Evolutionary conservation across 2,797 vertebrate genomes (phyloP).

Genomic region (Gadopsis bispinosus): DNA sequence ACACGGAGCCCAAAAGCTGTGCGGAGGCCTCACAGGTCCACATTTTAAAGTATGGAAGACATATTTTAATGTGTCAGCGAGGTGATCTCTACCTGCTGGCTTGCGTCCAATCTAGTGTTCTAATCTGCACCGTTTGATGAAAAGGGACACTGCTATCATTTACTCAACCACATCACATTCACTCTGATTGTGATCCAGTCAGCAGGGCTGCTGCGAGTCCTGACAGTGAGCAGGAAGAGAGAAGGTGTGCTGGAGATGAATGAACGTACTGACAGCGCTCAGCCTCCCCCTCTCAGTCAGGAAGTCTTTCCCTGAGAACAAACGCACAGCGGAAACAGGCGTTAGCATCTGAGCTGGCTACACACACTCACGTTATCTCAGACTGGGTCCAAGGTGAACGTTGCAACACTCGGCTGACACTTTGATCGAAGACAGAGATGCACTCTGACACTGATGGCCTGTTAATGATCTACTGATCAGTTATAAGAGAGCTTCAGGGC

Average conservation of each 20-base stretch:
- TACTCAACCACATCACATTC: too few relatives aligned
- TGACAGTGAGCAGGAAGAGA: background rate
- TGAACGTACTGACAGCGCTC: constrained; percentile 89
- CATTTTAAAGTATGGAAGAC: too few relatives aligned
- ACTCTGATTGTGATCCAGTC: background rate
- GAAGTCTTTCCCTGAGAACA: constrained; percentile 89
- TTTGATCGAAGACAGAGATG: constrained; percentile 6
- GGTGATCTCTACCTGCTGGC: too few relatives aligned
- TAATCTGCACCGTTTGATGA: too few relatives aligned
- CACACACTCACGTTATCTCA: background rate
- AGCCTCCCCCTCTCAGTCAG: constrained; percentile 84
- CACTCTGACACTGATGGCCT: background rate
- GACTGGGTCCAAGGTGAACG: constrained; percentile 48
- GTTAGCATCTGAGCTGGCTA: too few relatives aligned
- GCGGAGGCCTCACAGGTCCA: too few relatives aligned
- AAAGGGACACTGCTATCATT: background rate
- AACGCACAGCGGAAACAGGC: background rate
- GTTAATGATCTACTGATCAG: background rate
- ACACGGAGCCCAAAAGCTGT: too few relatives aligned
- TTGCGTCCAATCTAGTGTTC: too few relatives aligned
- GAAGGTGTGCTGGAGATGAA: background rate
- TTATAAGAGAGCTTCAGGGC: too few relatives aligned
- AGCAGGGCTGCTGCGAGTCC: background rate
- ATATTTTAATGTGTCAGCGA: too few relatives aligned
- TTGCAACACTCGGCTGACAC: constrained; percentile 37